These are phyloP conservation scores for Erpobdella octoculata DNA, from an alignment of 2,888 invertebrate genomes.

Conservation along the genomic window DNA sequence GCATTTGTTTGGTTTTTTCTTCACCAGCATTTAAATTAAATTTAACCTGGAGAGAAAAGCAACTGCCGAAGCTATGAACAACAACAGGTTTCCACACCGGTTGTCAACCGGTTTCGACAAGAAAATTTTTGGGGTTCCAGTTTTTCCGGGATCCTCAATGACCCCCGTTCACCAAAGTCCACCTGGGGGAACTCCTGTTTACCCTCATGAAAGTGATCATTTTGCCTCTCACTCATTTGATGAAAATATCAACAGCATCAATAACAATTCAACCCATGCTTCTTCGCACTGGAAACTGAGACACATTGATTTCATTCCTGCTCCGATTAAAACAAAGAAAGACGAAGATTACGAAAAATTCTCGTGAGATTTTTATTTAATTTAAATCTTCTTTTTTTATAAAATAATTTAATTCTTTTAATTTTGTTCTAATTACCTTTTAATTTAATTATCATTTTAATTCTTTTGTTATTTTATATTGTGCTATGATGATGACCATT, in stretches of 20 bases:
- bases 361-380: slow-evolving; percentile 13
- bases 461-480: no score
- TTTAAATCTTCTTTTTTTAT: background rate
- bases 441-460: no score
- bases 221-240: background rate
- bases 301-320: slow-evolving; percentile 34
- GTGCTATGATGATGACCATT: no score
- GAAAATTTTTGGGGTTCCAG: slow-evolving; percentile 22
- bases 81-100: slow-evolving; percentile 4
- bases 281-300: slow-evolving; percentile 29
- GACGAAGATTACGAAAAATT: slow-evolving; percentile 32
- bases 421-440: no score
- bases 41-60: no score
- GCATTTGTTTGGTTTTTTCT: no score
- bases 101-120: slow-evolving; percentile 20
- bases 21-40: no score
- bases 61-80: background rate
- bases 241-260: background rate
- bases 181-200: background rate
- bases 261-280: background rate
- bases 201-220: background rate
- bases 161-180: background rate
- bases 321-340: slow-evolving; percentile 27
- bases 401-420: background rate
- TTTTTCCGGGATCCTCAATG: slow-evolving; percentile 6